phyloP scores from a whole-genome alignment of 1,140 invertebrate species.

The Drosophila nigromelanica region DNA sequence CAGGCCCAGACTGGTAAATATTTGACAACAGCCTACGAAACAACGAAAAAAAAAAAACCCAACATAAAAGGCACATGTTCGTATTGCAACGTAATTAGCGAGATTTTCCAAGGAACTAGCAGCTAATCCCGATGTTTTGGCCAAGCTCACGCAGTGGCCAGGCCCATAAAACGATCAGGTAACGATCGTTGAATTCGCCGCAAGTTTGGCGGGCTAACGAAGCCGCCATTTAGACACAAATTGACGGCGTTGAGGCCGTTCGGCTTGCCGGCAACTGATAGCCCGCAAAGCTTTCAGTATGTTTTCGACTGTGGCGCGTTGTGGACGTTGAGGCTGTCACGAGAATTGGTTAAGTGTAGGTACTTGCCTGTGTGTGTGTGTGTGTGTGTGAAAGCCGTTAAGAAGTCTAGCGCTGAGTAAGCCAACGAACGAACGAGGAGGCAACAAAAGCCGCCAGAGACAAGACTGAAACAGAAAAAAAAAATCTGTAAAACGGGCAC shows the following conservation, averaged over 20 bases:
- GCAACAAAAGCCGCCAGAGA: constrained; percentile 24
- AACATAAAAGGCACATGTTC: constrained; percentile 43
- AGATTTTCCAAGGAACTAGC: constrained; percentile 50
- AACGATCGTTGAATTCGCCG: constrained; percentile 47
- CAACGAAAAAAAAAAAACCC: constrained; percentile 36
- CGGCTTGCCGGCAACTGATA: constrained; percentile 37
- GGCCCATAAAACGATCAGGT: constrained; percentile 25
- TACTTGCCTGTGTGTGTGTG: constrained; percentile 18
- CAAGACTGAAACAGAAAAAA: constrained; percentile 28
- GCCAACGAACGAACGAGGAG: constrained; percentile 25
- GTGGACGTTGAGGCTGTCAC: constrained; percentile 57
- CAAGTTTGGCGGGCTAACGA: constrained; percentile 26
- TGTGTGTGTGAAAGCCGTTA: constrained; percentile 72
- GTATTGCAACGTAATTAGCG: constrained; percentile 36
- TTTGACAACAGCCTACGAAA: constrained; percentile 41
- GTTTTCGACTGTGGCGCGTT: constrained; percentile 69
- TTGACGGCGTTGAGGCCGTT: constrained; percentile 47
- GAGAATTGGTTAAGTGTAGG: constrained; percentile 44
- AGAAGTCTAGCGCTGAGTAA: constrained; percentile 61
- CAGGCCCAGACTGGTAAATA: constrained; percentile 34
- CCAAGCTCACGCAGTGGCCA: constrained; percentile 32
- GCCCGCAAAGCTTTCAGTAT: constrained; percentile 61
- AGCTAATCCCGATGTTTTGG: constrained; percentile 44
- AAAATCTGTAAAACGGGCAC: constrained; percentile 80
- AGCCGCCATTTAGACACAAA: constrained; percentile 35